Percentiles rank a stretch among this genome's conserved stretches.
These are phyloP conservation scores for Oeneis ivallda DNA, from an alignment of 2,888 invertebrate species.

Conservation along the genomic window DNA sequence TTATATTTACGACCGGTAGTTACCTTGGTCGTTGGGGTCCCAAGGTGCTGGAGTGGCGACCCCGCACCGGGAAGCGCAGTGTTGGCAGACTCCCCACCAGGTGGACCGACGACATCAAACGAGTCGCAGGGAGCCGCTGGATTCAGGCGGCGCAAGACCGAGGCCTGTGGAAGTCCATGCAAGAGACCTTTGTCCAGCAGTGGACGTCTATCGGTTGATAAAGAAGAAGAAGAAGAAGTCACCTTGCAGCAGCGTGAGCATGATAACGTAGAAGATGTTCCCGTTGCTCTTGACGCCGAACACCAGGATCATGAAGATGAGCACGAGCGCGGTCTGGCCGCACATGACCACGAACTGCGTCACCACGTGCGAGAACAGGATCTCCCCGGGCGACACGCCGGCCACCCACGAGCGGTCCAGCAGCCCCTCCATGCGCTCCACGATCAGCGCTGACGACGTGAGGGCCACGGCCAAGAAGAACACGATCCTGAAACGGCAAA, in stretches of 20 bases:
- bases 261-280: constrained; percentile 90
- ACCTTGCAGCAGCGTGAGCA: constrained; percentile 93
- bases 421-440: constrained; percentile 94
- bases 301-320: constrained; percentile 94
- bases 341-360: constrained; percentile 98
- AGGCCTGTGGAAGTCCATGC: too few species aligned
- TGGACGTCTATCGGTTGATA: too few species aligned
- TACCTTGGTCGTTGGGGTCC: too few species aligned
- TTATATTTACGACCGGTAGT: too few species aligned
- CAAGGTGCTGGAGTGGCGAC: too few species aligned
- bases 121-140: too few species aligned
- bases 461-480: constrained; percentile 97
- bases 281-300: constrained; percentile 96
- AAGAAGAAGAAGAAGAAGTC: too few species aligned
- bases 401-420: constrained; percentile 97
- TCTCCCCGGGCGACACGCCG: constrained; percentile 94
- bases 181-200: too few species aligned
- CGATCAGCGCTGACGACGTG: constrained; percentile 94
- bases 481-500: constrained; percentile 87
- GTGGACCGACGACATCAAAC: too few species aligned
- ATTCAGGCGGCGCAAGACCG: too few species aligned
- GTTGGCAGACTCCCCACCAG: too few species aligned
- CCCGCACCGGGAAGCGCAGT: too few species aligned
- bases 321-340: constrained; percentile 94
- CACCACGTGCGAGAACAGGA: constrained; percentile 95